These are phyloP conservation scores for Brachionus paranguensis DNA, from an alignment of 1,140 invertebrate species.

Conservation along the genomic window DNA sequence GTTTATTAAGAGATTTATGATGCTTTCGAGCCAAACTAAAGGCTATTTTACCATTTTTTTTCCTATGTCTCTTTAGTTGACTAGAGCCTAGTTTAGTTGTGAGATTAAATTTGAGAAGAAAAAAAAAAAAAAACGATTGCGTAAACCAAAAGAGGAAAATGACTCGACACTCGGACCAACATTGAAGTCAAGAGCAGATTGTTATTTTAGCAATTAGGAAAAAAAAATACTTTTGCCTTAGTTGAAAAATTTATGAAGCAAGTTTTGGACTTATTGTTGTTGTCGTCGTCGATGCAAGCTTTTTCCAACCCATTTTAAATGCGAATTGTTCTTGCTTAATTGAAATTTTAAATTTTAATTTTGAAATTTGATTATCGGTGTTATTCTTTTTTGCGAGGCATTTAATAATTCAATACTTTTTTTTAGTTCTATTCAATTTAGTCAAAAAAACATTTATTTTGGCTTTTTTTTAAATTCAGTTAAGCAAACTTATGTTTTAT, in stretches of 20 bases:
- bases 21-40: background rate
- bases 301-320: background rate
- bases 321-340: background rate
- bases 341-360: conserved; percentile 26
- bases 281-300: background rate
- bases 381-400: background rate
- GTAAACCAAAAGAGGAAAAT: background rate
- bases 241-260: background rate
- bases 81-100: background rate
- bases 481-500: background rate
- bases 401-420: background rate
- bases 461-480: background rate
- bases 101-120: too few species aligned
- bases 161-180: background rate
- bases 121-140: background rate
- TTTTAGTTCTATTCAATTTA: background rate
- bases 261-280: background rate
- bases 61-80: background rate
- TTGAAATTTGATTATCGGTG: background rate
- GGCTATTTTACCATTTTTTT: background rate
- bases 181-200: conserved; percentile 3
- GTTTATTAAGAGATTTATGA: conserved; percentile 2
- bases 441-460: background rate
- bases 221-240: background rate
- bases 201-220: conserved; percentile 14